Evolutionary conservation across 1,140 invertebrate genomes (phyloP), one percentile per base, ranked within the genome.

Genomic region (Trichogramma pretiosum): DNA sequence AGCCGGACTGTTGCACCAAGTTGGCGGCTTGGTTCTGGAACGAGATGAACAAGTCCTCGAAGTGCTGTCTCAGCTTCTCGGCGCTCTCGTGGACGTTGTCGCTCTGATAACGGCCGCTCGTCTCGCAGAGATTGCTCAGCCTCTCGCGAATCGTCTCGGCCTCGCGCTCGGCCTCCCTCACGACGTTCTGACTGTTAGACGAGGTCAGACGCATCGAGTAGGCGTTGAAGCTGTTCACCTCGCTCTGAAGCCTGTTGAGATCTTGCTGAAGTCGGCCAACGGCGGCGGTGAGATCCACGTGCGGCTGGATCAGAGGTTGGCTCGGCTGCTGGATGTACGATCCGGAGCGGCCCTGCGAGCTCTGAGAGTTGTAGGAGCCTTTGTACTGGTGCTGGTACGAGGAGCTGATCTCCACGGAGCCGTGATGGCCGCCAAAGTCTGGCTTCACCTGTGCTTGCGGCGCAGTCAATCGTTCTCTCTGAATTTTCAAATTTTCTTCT

Each of bases 131-230:
- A 18, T 47, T 38, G 2, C 39, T 23, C 3, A 52, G 36, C 3
- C 19, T 30, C 1, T 37, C n/a, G 18, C 33, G 44, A 11, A 52
- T 11, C 3, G 22, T 10, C 0, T 46, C 39, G 5, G 39, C 45
- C n/a, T 32, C 22, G 1, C n/a, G 13, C 11, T 38, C 19, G 5
- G 35, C 38, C 16, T 46, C 39, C 1, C 8, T 17, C 2, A 28
- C 21, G 9, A 52, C 13, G 3, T 5, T 47, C 3, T 19, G 22
- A 13, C 39, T 46, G 22, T 52, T 52, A 7, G 18, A 10, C 0
- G 38, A 33, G 0, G 44, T 52, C 24, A 52, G 18, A 3, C 45
- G 33, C 44, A 47, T 47, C 1, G n/a, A 26, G 26, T 52, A 46
- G 3, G 16, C 10, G 14, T 43, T 42, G 17, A 47, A 47, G 18